These are phyloP conservation scores for Glomeris marginata DNA, from an alignment of 2,888 invertebrate genomes.

Conservation along the genomic window DNA sequence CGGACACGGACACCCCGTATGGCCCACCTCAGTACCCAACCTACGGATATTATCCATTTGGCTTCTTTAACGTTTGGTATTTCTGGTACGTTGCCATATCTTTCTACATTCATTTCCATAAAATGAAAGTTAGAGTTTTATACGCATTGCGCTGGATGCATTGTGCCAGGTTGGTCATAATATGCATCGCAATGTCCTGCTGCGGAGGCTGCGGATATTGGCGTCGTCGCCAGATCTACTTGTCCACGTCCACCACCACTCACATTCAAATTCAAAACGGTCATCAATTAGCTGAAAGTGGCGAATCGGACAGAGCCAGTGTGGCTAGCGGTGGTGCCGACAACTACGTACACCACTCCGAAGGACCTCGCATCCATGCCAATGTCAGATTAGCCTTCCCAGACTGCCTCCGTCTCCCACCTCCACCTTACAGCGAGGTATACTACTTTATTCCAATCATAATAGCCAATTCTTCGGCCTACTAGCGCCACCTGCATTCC, in stretches of 20 bases:
- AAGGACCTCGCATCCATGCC: neutral
- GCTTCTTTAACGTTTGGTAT: constrained; percentile 14
- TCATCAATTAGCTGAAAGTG: neutral
- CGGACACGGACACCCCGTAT: neutral
- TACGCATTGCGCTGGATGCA: neutral
- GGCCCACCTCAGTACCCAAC: constrained; percentile 1
- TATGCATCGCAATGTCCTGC: constrained; percentile 15
- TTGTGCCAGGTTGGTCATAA: constrained; percentile 14
- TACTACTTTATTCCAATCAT: too few relatives aligned
- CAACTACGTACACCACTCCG: neutral
- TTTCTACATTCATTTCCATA: neutral
- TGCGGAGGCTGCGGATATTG: constrained; percentile 16
- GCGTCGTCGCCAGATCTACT: constrained; percentile 12
- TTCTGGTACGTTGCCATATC: constrained; percentile 9
- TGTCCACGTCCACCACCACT: constrained; percentile 1
- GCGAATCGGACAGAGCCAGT: neutral
- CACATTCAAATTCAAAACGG: constrained; percentile 3
- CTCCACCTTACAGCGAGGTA: constrained; percentile 15
- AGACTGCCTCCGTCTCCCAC: constrained; percentile 8
- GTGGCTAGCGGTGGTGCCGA: neutral
- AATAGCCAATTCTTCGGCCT: too few relatives aligned
- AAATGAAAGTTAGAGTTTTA: neutral
- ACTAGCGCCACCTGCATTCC: too few relatives aligned
- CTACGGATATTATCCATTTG: constrained; percentile 10
- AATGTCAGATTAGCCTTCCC: neutral